phyloP scores from a whole-genome alignment of 2,888 invertebrate species.

The Sylvicola cinctus region DNA sequence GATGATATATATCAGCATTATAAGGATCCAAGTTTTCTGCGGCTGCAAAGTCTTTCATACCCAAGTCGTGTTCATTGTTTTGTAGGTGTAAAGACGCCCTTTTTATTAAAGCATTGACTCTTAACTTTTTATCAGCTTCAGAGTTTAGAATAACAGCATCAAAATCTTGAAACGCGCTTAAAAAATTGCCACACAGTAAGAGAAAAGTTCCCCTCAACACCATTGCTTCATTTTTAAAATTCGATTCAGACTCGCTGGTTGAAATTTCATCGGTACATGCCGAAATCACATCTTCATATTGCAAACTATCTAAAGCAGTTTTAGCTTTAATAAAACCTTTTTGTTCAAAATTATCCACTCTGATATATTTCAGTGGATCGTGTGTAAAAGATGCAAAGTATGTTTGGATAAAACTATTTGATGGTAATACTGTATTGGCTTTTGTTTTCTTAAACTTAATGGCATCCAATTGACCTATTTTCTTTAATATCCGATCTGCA shows the following conservation, averaged over 20 bases:
- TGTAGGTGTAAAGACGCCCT: constrained; percentile 71
- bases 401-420: constrained; percentile 64
- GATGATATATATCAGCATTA: constrained; percentile 80
- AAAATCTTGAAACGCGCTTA: constrained; percentile 50
- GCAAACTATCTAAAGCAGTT: constrained; percentile 41
- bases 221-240: constrained; percentile 45
- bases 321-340: constrained; percentile 53
- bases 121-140: constrained; percentile 37
- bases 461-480: constrained; percentile 41
- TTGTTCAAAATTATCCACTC: constrained; percentile 26
- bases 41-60: constrained; percentile 55
- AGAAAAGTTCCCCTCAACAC: constrained; percentile 72
- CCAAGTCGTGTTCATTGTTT: constrained; percentile 46
- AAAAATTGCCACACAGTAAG: constrained; percentile 54
- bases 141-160: constrained; percentile 41
- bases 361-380: constrained; percentile 50
- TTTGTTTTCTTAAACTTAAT: constrained; percentile 48
- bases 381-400: constrained; percentile 75
- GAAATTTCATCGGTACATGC: constrained; percentile 64
- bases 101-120: constrained; percentile 73
- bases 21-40: constrained; percentile 59
- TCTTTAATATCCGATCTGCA: constrained; percentile 76
- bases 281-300: constrained; percentile 57
- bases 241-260: constrained; percentile 33
- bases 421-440: constrained; percentile 51